A percentile compares a stretch with the other conserved stretches of the same genome.
These are phyloP conservation scores for Scophthalmus maximus DNA, from an alignment of 2,113 vertebrate species.

Conservation along the genomic window DNA sequence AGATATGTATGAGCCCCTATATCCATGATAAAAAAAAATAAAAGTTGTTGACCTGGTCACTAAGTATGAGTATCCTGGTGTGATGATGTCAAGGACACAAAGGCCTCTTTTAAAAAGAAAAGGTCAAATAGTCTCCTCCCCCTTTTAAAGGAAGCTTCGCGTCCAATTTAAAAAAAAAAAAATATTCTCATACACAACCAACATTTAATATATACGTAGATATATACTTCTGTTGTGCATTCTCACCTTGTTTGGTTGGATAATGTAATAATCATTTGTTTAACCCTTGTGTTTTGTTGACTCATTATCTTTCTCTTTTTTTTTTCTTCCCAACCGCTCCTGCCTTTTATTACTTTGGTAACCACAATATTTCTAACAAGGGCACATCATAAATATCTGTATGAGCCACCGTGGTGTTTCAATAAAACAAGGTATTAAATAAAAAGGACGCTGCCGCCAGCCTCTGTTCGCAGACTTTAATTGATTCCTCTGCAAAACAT, in stretches of 20 bases:
- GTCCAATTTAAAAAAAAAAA: not conserved
- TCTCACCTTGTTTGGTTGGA: not conserved
- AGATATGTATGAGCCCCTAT: not conserved
- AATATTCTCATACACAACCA: not conserved
- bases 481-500: constrained; percentile 8
- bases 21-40: not conserved
- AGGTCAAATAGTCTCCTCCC: no score
- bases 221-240: no score
- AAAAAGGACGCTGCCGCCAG: not conserved
- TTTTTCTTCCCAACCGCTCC: no score
- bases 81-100: not conserved
- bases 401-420: not conserved
- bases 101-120: not conserved
- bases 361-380: not conserved
- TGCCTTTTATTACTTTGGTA: not conserved
- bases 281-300: no score
- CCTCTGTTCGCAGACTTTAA: constrained; percentile 17
- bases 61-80: no score
- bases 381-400: not conserved
- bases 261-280: no score
- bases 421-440: constrained; percentile 1
- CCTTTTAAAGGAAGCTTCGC: no score
- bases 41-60: not conserved
- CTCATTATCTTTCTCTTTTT: no score
- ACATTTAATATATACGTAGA: not conserved